Conservation (phyloP, 2,888 invertebrate species). For the Aphodius granarius region DNA sequence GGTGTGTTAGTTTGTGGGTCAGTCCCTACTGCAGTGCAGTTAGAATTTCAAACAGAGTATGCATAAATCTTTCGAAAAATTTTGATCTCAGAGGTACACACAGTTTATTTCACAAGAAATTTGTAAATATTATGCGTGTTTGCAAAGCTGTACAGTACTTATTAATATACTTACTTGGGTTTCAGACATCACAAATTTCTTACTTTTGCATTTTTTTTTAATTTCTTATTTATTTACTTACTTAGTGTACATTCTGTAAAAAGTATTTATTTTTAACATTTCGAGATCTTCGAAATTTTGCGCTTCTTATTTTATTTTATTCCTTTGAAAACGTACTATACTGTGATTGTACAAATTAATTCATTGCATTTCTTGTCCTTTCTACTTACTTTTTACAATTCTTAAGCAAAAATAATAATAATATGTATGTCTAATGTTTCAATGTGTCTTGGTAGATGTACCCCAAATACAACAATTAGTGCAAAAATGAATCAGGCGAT, state of each 20-base stretch:
- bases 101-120: background rate
- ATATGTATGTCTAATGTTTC: background rate
- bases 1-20: too few species aligned
- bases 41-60: background rate
- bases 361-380: background rate
- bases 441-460: slow-evolving; percentile 9
- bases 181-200: background rate
- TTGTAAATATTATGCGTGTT: background rate
- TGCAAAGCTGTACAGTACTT: background rate
- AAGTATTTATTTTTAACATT: slow-evolving; percentile 3
- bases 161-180: background rate
- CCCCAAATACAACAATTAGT: slow-evolving; percentile 9
- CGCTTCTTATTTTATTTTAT: background rate
- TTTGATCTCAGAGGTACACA: slow-evolving; percentile 4
- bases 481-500: slow-evolving; percentile 7
- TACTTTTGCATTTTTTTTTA: background rate
- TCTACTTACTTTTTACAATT: background rate
- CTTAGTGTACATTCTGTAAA: slow-evolving; percentile 10
- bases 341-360: background rate
- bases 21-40: background rate
- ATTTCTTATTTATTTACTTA: background rate
- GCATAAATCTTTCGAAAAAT: background rate
- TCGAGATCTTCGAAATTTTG: background rate
- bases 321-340: background rate
- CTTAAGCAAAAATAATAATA: background rate